Evolutionary conservation across 2,797 vertebrate species (phyloP).

Genomic region (Typhlichthys subterraneus): DNA sequence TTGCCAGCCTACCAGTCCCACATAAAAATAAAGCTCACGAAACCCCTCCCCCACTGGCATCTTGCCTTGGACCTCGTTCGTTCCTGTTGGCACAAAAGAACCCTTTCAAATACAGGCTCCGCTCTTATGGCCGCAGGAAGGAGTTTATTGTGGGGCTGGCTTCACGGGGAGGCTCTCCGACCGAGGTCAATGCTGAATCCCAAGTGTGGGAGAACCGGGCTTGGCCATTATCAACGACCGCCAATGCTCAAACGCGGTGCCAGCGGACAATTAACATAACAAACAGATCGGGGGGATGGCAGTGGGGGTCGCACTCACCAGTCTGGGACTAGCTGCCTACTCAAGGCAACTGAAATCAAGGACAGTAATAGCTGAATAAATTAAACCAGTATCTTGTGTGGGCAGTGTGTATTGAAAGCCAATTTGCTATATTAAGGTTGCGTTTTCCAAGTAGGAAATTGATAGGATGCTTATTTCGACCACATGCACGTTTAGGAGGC

Average conservation of each 20-base stretch:
- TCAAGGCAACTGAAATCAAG: conserved; percentile 22
- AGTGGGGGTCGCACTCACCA: conserved; percentile 46
- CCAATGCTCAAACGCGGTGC: conserved; percentile 72
- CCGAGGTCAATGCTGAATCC: conserved; percentile 73
- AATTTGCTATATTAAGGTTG: too few relatives aligned
- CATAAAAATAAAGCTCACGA: conserved; percentile 62
- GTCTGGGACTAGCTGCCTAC: conserved; percentile 52
- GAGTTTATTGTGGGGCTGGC: conserved; percentile 49
- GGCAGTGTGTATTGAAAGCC: too few relatives aligned
- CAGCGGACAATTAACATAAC: conserved; percentile 81
- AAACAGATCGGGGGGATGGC: conserved; percentile 60
- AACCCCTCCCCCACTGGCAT: conserved; percentile 45
- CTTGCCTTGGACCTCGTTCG: conserved; percentile 59
- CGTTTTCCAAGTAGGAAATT: too few relatives aligned
- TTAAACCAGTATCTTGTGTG: neutral
- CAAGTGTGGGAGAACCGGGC: conserved; percentile 75
- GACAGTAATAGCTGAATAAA: conserved; percentile 28
- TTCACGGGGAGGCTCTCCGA: conserved; percentile 64
- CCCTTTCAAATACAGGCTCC: conserved; percentile 73
- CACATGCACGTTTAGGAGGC: too few relatives aligned
- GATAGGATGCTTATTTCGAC: too few relatives aligned
- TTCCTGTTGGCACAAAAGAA: conserved; percentile 71
- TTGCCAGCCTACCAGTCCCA: conserved; percentile 61
- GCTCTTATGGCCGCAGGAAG: conserved; percentile 75
- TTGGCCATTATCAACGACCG: conserved; percentile 72